Evolutionary conservation across 2,797 vertebrate species (phyloP), one percentile per base, ranked within the genome.

Genomic region (Hirundo rustica): DNA sequence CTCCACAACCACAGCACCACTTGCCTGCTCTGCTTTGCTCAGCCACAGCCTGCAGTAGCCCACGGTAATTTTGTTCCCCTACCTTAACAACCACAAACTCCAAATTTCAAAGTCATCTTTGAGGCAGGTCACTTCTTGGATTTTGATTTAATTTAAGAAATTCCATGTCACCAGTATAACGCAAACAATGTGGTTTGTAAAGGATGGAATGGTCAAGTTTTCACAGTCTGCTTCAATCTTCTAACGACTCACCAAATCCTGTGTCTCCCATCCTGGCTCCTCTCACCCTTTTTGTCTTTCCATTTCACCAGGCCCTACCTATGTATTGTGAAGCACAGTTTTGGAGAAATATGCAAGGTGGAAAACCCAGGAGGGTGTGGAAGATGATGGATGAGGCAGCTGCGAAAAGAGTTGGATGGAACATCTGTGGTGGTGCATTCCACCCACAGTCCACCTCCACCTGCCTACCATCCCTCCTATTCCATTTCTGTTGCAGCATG

Each of bases 401-500:
- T 74, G 53, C 58, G 54, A 42, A 71, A 92, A 64, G 29, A 66
- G 34, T 11, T 80, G 29, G 22, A 38, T 3, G 11, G 38, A 65
- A n/a, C n/a, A 47, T 30, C 21, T 53, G 29, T 30, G 25, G 29
- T 34, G 51, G 10, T 64, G 10, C 21, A 45, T 65, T 76, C 10
- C 7, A 64, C 16, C 3, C 23, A 48, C 16, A 50, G 27, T 12
- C 57, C 32, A 64, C 4, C 10, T 50, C 20, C 36, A 64, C 36
- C 36, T 44, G 21, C 10, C 3, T 8, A 5, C 6, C 12, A 6
- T 3, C 19, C 13, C 12, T 1, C 3, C 17, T 40, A 32, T 50
- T 53, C 26, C 77, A 47, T 72, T 77, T 58, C n/a, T 53, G 29
- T 51, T 53, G 26, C 66, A 77, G 29, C n/a, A 53, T 17, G 13